These are phyloP conservation scores for Leptinotarsa juncta DNA, from an alignment of 2,888 invertebrate genomes.

Conservation along the genomic window DNA sequence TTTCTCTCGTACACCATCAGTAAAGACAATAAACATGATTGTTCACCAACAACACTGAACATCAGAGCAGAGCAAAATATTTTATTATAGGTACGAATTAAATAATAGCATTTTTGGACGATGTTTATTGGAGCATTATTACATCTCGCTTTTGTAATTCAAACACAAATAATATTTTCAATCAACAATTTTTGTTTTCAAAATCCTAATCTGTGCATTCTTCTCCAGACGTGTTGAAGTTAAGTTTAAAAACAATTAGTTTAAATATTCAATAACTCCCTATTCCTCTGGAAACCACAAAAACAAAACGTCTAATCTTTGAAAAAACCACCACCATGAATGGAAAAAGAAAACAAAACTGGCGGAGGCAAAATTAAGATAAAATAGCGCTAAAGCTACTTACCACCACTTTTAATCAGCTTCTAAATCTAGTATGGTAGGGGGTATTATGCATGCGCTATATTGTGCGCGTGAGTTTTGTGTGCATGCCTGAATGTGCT, in stretches of 20 bases:
- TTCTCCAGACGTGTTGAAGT: neutral
- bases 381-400: slow-evolving; percentile 65
- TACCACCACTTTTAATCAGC: slow-evolving; percentile 63
- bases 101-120: no score
- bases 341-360: slow-evolving; percentile 46
- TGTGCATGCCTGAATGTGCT: slow-evolving; percentile 66
- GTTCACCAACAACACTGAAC: no score
- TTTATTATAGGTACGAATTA: no score
- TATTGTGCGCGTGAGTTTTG: slow-evolving; percentile 62
- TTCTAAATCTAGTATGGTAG: slow-evolving; percentile 66
- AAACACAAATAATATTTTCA: no score
- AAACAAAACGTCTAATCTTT: neutral
- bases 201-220: neutral
- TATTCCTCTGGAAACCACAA: neutral
- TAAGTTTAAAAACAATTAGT: neutral
- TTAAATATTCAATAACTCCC: neutral
- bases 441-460: slow-evolving; percentile 65
- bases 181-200: neutral
- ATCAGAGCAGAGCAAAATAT: no score
- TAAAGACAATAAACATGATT: no score
- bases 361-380: slow-evolving; percentile 57
- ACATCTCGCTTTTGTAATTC: no score
- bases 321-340: slow-evolving; percentile 48
- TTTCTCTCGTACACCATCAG: no score
- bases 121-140: no score